Conservation (phyloP, 2,113 vertebrate genomes). For the Herpailurus yagouaroundi region DNA sequence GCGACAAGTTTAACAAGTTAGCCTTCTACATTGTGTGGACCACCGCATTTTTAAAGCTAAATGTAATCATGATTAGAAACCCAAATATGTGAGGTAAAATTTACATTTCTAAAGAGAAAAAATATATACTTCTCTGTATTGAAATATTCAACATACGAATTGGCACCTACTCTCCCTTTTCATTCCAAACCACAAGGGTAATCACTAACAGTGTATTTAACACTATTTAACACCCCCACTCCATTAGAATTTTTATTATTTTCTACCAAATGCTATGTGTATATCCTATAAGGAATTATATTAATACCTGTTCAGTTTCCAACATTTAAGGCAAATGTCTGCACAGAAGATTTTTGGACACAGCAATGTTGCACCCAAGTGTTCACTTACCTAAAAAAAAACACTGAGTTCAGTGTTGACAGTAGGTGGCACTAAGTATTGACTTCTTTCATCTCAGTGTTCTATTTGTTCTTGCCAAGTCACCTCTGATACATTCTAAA, state of each 20-base stretch:
- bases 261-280: neutral
- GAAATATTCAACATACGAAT: neutral
- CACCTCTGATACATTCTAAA: neutral
- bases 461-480: neutral
- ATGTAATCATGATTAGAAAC: neutral
- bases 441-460: neutral
- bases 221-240: neutral
- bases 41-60: neutral
- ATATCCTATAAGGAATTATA: neutral
- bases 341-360: neutral
- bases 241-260: neutral
- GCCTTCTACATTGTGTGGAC: neutral
- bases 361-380: neutral
- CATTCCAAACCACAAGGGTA: neutral
- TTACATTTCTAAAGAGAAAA: neutral
- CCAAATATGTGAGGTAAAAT: neutral
- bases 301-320: neutral
- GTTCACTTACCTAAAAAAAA: neutral
- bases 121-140: neutral
- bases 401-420: neutral
- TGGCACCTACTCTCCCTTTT: neutral
- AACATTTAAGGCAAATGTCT: neutral
- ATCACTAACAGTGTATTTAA: neutral
- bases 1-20: neutral
- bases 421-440: constrained; percentile 44